A percentile compares a stretch with the other conserved stretches of the same genome.
These are phyloP conservation scores for Apostichopus leukothele DNA, from an alignment of 53 echinoderm and acorn worm species.

Conservation along the genomic window DNA sequence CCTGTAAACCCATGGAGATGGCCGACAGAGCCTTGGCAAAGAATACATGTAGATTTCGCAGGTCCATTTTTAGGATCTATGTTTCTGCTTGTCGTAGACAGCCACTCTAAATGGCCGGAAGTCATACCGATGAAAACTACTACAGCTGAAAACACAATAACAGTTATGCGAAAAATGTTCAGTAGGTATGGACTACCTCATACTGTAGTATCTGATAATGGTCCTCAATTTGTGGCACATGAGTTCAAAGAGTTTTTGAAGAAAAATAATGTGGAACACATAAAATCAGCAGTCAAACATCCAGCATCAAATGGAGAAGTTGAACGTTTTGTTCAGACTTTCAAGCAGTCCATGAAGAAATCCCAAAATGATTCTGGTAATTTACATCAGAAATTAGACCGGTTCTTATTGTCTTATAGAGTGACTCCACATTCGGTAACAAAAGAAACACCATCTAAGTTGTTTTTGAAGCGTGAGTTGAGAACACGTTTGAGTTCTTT, in stretches of 20 bases:
- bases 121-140: conserved; percentile 53
- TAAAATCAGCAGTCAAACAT: too few relatives aligned
- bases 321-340: background rate
- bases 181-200: too few relatives aligned
- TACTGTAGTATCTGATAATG: too few relatives aligned
- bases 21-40: conserved; percentile 45
- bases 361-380: too few relatives aligned
- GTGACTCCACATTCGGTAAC: conserved; percentile 40
- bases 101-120: conserved; percentile 63
- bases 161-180: too few relatives aligned
- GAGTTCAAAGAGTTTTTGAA: too few relatives aligned
- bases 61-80: conserved; percentile 60
- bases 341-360: background rate
- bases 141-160: conserved; percentile 36
- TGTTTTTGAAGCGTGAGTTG: conserved; percentile 39
- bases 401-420: conserved; percentile 19
- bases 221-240: too few relatives aligned
- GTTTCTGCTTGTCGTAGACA: conserved; percentile 54
- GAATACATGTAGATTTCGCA: conserved; percentile 67
- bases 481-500: too few relatives aligned
- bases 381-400: background rate
- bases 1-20: conserved; percentile 58
- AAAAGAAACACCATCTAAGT: conserved; percentile 30
- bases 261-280: too few relatives aligned
- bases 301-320: background rate